Conservation (phyloP, 2,888 invertebrate genomes). For the Scaptomyza flava region DNA sequence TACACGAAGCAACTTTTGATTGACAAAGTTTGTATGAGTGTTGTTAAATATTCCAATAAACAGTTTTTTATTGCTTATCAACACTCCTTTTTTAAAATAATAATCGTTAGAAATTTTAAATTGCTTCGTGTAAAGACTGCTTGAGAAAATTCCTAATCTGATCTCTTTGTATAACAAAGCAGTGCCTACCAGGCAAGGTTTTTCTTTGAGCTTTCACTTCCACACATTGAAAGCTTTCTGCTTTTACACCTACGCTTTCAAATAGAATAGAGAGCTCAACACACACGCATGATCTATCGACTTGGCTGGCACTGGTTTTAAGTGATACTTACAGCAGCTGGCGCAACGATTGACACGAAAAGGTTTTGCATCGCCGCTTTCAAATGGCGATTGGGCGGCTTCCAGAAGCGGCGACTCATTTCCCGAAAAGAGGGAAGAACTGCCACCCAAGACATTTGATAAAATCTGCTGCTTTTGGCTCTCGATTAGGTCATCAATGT, state of each 20-base stretch:
- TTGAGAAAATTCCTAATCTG: not conserved
- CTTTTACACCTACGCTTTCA: no score
- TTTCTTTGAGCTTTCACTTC: not conserved
- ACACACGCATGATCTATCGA: not conserved
- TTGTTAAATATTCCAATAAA: no score
- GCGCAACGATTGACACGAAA: constrained; percentile 77
- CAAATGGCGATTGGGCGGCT: constrained; percentile 30
- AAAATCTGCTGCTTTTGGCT: constrained; percentile 81
- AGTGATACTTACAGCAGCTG: constrained; percentile 78
- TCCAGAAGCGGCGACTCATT: not conserved
- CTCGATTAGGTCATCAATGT: constrained; percentile 81
- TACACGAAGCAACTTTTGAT: constrained; percentile 1
- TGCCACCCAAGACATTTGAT: constrained; percentile 59
- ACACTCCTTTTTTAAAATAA: not conserved
- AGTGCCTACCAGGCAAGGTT: not conserved
- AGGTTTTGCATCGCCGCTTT: constrained; percentile 58
- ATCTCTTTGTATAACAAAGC: not conserved
- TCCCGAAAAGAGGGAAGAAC: constrained; percentile 2
- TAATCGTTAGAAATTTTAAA: not conserved
- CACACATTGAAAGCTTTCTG: no score
- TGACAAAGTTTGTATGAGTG: no score
- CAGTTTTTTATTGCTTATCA: not conserved
- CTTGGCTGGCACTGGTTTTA: not conserved
- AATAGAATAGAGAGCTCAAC: no score
- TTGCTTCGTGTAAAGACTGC: not conserved